phyloP scores from a whole-genome alignment of 2,797 vertebrate species.

The Schizopygopsis malacanthus region DNA sequence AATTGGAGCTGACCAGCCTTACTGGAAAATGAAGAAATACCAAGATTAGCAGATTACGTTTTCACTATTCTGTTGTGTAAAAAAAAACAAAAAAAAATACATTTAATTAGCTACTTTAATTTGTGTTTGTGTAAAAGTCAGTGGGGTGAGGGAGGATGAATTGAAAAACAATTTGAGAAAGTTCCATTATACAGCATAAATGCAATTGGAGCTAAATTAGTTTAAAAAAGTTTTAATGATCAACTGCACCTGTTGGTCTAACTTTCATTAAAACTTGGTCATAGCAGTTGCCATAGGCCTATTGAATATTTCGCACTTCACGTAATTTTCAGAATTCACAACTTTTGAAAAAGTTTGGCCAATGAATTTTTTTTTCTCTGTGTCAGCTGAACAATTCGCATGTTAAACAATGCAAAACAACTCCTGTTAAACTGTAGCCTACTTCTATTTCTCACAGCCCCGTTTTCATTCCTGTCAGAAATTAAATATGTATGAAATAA shows the following conservation, averaged over 20 bases:
- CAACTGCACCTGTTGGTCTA: not conserved
- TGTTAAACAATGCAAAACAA: not conserved
- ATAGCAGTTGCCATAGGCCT: not conserved
- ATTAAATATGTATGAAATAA: not conserved
- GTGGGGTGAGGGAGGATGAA: not conserved
- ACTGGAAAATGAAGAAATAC: not conserved
- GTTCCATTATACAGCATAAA: not conserved
- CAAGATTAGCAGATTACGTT: conserved; percentile 16
- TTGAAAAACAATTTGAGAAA: not conserved
- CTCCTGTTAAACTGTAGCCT: not conserved
- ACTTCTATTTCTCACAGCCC: not conserved
- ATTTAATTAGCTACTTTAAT: not conserved
- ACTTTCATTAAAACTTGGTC: not conserved
- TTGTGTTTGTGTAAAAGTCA: not conserved
- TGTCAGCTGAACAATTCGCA: not conserved
- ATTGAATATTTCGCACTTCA: not conserved
- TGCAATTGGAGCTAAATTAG: not conserved
- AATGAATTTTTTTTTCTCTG: not conserved
- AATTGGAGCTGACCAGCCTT: not conserved
- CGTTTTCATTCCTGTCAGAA: not conserved
- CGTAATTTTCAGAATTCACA: not conserved
- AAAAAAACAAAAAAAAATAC: not conserved
- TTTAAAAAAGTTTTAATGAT: not conserved
- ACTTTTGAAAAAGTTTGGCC: not conserved
- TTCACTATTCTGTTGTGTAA: not conserved